These are phyloP conservation scores for Cyanoramphus novaezelandiae DNA, from an alignment of 2,113 vertebrate species.

Conservation along the genomic window DNA sequence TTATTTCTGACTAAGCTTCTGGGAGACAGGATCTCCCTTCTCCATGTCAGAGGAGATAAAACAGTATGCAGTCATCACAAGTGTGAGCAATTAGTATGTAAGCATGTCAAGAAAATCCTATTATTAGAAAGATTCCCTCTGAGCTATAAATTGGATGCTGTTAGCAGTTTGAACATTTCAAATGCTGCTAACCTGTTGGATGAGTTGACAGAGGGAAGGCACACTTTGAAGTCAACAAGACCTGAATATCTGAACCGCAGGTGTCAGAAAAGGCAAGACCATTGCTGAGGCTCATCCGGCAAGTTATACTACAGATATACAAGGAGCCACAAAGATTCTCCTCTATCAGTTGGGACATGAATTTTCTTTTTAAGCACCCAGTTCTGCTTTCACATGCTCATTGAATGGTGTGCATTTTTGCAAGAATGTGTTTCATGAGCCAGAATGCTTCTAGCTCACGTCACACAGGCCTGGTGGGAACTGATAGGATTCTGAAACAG, in stretches of 20 bases:
- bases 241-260: background rate
- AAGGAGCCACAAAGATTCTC: background rate
- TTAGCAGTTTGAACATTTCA: background rate
- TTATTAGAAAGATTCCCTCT: background rate
- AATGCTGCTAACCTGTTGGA: background rate
- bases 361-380: conserved; percentile 4
- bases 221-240: background rate
- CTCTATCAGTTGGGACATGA: background rate
- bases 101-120: background rate
- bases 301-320: background rate
- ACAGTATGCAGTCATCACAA: background rate
- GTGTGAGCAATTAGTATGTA: background rate
- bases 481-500: background rate
- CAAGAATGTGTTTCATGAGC: background rate
- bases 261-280: background rate
- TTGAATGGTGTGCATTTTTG: background rate
- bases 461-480: background rate
- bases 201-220: background rate
- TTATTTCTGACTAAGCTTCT: background rate
- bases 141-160: background rate
- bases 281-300: background rate
- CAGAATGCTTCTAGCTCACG: background rate
- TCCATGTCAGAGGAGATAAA: background rate
- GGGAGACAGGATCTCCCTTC: background rate
- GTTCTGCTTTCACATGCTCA: background rate